Evolutionary conservation across 2,888 invertebrate species (phyloP), one percentile per base, ranked within the genome.

Genomic region (Epirrhoe alternata): DNA sequence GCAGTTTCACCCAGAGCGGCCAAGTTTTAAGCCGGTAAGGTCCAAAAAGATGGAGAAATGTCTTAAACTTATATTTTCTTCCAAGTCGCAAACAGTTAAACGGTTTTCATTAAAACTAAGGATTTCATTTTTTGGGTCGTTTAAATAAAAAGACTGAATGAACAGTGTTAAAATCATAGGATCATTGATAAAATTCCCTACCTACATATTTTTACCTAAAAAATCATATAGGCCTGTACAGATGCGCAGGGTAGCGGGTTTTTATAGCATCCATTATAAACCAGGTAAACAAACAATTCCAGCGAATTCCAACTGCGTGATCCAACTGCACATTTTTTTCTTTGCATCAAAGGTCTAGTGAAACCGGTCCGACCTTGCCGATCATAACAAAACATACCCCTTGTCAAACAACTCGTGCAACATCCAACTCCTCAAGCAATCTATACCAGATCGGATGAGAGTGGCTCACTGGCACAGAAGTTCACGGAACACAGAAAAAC

Each of bases 351-450:
- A 51, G 59, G 53, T 56, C 68, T 66, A 70, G 67, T 64, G 55
- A 61, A 80, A 84, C 85, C 83, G 85, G 83, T 77, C 80, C 80
- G 81, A 82, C 84, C 78, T 77, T 74, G 72, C 42, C 17, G 33
- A 64, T 73, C 73, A 72, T 70, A 74, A 75, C 74, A 76, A 74
- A 73, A 76, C 73, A 75, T 71, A 70, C 70, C 68, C 59, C 55
- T 57, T 35, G 61, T 62, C 50, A 56, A 56, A 60, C 55, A 45
- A 55, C 61, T 69, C 66, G 60, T 64, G 64, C 69, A 72, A 76
- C 72, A 71, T 71, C 68, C 51, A 66, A 63, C 68, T 75, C 72
- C 47, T 35, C 54, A 58, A 55, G 38, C 71, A 65, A 70, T 73
- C 73, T 49, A 24, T 49, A 14, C 31, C 53, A 73, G 72, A 69